These are phyloP conservation scores for Eumeta japonica DNA, from an alignment of 1,140 invertebrate species.

Conservation along the genomic window DNA sequence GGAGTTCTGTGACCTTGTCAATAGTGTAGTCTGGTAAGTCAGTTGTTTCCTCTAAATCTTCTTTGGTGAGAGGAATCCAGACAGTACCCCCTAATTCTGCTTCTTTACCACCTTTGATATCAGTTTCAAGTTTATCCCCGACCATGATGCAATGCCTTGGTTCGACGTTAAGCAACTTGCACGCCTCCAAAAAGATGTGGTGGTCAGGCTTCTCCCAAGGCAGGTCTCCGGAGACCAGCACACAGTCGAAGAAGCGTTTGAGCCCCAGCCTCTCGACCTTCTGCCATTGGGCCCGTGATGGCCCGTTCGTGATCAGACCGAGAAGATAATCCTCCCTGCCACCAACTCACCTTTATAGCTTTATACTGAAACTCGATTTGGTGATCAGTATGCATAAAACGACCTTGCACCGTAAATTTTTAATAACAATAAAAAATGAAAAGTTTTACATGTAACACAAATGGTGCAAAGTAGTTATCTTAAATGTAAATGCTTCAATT, in stretches of 20 bases:
- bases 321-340: conserved; percentile 67
- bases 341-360: conserved; percentile 41
- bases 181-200: conserved; percentile 76
- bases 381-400: conserved; percentile 26
- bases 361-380: conserved; percentile 49
- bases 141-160: conserved; percentile 79
- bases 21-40: conserved; percentile 52
- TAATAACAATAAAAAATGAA: not conserved
- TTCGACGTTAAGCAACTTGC: conserved; percentile 68
- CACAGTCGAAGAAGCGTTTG: conserved; percentile 72
- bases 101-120: conserved; percentile 77
- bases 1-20: conserved; percentile 48
- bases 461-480: not conserved
- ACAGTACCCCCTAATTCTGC: conserved; percentile 74
- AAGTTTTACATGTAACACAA: not conserved
- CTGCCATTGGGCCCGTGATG: conserved; percentile 83
- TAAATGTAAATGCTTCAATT: too few species aligned
- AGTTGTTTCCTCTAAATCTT: conserved; percentile 28
- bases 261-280: conserved; percentile 71
- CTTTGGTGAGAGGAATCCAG: conserved; percentile 67
- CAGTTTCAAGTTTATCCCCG: conserved; percentile 82
- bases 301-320: conserved; percentile 80
- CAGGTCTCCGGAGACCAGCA: conserved; percentile 78
- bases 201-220: conserved; percentile 81
- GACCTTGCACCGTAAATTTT: conserved; percentile 18